Percentiles rank a stretch among this genome's conserved stretches.
Evolutionary conservation across 2,113 vertebrate genomes (phyloP).

Genomic region (Holacanthus passer): DNA sequence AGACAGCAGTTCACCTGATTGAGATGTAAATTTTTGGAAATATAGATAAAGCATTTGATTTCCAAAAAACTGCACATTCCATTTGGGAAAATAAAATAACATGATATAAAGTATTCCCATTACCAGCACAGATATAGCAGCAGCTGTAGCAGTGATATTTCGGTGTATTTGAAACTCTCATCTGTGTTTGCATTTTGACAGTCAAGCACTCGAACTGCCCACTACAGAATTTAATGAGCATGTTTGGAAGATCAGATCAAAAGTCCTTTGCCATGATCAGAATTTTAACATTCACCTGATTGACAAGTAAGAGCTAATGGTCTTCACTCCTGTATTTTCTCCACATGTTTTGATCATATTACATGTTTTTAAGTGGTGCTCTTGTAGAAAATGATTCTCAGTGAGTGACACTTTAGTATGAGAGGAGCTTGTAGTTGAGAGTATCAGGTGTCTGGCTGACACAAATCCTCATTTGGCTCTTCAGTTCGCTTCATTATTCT

Average conservation of each 20-base stretch:
- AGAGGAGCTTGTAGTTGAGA: slow-evolving; percentile 23
- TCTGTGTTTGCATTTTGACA: neutral
- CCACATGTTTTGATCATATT: slow-evolving; percentile 3
- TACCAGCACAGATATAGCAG: neutral
- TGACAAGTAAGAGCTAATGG: neutral
- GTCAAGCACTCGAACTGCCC: neutral
- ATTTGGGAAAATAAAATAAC: neutral
- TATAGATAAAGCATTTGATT: neutral
- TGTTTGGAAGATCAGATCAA: neutral
- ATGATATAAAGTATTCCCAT: neutral
- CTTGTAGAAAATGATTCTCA: slow-evolving; percentile 16
- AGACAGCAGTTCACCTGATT: neutral
- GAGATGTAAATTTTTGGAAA: neutral
- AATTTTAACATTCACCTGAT: neutral
- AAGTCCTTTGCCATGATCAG: neutral
- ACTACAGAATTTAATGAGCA: neutral
- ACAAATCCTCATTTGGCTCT: slow-evolving; percentile 22
- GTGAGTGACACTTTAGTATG: slow-evolving; percentile 7
- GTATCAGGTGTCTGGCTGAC: slow-evolving; percentile 48
- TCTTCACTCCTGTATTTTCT: neutral
- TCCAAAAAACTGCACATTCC: neutral
- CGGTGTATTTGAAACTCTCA: neutral
- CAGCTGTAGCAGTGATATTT: neutral
- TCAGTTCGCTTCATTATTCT: slow-evolving; percentile 28
- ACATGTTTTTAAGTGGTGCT: slow-evolving; percentile 4